Conservation (phyloP, 2,797 vertebrate genomes). For the Poeciliopsis paucimaculata region DNA sequence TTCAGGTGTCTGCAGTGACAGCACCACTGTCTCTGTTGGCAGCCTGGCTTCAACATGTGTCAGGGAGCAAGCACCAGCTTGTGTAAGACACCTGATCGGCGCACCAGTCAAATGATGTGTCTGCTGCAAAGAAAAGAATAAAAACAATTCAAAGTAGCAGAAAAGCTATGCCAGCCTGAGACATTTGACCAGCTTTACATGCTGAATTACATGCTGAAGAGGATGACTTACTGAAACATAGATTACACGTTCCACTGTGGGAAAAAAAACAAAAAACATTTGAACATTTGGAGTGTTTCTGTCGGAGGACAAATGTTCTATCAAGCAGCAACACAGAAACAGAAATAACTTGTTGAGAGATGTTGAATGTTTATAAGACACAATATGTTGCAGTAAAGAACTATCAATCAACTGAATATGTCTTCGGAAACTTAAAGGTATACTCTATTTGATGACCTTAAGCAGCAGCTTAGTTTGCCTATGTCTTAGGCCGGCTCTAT, state of each 20-base stretch:
- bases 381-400: constrained; percentile 33
- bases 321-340: constrained; percentile 53
- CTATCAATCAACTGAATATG: constrained; percentile 5
- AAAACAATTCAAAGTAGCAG: constrained; percentile 62
- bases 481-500: background rate
- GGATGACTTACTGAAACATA: constrained; percentile 55
- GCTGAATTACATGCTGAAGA: constrained; percentile 46
- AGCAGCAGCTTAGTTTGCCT: background rate
- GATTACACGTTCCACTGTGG: constrained; percentile 51
- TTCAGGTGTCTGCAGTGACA: constrained; percentile 71
- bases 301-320: constrained; percentile 58
- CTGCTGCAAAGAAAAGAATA: constrained; percentile 59
- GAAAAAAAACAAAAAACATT: constrained; percentile 31
- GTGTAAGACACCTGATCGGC: constrained; percentile 68
- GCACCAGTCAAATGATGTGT: constrained; percentile 67
- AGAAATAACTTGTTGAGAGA: constrained; percentile 36
- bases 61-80: constrained; percentile 74
- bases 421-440: background rate
- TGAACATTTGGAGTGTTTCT: constrained; percentile 58
- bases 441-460: background rate
- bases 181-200: constrained; percentile 52
- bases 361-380: constrained; percentile 58
- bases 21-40: constrained; percentile 61
- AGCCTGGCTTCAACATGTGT: constrained; percentile 55
- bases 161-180: constrained; percentile 59